Evolutionary conservation across 1,140 invertebrate species (phyloP).

Genomic region (Eulimnadia texana): DNA sequence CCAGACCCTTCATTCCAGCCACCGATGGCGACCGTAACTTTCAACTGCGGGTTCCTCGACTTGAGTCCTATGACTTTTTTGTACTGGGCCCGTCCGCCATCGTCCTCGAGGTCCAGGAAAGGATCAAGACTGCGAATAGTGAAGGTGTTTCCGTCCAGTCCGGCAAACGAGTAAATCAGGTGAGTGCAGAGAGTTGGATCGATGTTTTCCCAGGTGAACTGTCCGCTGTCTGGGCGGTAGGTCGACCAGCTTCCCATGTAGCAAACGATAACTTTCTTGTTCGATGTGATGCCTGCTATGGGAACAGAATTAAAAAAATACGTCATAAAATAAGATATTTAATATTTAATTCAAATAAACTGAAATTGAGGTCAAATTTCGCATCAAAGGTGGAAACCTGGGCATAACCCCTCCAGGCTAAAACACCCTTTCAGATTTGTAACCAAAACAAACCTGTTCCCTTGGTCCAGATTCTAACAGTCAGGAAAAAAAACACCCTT

Average conservation of each 20-base stretch:
- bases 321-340: no score
- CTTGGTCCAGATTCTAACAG: no score
- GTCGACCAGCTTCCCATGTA: slow-evolving; percentile 63
- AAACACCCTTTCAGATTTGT: no score
- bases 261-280: slow-evolving; percentile 54
- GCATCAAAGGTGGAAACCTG: no score
- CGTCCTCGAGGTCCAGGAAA: slow-evolving; percentile 55
- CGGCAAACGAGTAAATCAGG: slow-evolving; percentile 73
- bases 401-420: no score
- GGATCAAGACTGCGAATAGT: slow-evolving; percentile 52
- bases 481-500: no score
- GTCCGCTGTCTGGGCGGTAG: slow-evolving; percentile 46
- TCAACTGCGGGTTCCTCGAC: slow-evolving; percentile 51
- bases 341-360: no score
- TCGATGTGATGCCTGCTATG: no score
- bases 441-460: no score
- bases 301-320: no score
- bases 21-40: slow-evolving; percentile 63
- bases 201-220: slow-evolving; percentile 49
- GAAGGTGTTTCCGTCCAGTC: slow-evolving; percentile 45
- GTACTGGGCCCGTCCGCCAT: slow-evolving; percentile 51
- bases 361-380: no score
- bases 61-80: slow-evolving; percentile 49
- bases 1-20: slow-evolving; percentile 75
- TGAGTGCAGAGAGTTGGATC: slow-evolving; percentile 71